These are phyloP conservation scores for Bathynomus jamesi DNA, from an alignment of 1,140 invertebrate genomes.

Conservation along the genomic window DNA sequence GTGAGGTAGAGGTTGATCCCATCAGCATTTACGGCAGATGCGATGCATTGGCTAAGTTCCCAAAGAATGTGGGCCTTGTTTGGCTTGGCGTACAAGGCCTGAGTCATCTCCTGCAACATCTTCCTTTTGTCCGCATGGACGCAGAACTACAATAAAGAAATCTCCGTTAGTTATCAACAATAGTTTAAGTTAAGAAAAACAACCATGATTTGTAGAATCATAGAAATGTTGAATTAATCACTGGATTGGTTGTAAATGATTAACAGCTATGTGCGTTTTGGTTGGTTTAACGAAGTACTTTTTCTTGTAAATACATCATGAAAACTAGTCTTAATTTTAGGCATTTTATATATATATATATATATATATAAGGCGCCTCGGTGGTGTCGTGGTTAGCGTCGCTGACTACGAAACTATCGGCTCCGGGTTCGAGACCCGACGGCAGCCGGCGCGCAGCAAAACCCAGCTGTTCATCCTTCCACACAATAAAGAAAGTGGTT, in stretches of 20 bases:
- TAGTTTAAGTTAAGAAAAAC: background rate
- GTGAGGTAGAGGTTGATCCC: constrained; percentile 50
- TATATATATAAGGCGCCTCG: too few relatives aligned
- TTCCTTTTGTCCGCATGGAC: constrained; percentile 56
- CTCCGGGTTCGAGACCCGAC: too few relatives aligned
- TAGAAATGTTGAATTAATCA: constrained; percentile 5
- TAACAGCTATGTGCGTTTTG: too few relatives aligned
- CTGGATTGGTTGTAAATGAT: background rate
- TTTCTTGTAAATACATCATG: too few relatives aligned
- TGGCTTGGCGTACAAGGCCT: constrained; percentile 48
- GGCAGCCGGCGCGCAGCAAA: too few relatives aligned
- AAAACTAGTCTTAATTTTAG: too few relatives aligned
- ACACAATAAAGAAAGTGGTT: too few relatives aligned
- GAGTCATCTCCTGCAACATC: constrained; percentile 54
- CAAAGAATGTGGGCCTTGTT: constrained; percentile 52
- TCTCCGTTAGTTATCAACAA: too few relatives aligned
- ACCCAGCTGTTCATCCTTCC: too few relatives aligned
- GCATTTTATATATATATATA: background rate
- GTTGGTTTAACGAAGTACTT: too few relatives aligned
- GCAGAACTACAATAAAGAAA: constrained; percentile 46
- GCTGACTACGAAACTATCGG: too few relatives aligned
- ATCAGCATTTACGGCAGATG: constrained; percentile 53
- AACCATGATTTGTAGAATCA: background rate
- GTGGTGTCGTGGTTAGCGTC: too few relatives aligned
- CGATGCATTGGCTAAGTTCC: constrained; percentile 55